These are phyloP conservation scores for Adineta ricciae DNA, from an alignment of 2,888 invertebrate species.

Conservation along the genomic window DNA sequence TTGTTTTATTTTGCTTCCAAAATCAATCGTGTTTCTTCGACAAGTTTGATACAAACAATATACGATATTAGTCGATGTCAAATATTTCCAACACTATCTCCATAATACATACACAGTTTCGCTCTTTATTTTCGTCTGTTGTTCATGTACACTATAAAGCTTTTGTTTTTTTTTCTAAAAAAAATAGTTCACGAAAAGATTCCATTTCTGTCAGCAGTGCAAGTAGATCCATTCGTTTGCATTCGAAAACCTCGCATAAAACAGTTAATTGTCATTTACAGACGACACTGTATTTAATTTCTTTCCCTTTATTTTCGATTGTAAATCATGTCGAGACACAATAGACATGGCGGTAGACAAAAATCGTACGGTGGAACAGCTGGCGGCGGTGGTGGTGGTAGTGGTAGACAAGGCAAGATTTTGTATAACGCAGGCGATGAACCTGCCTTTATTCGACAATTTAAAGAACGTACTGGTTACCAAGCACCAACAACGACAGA, in stretches of 20 bases:
- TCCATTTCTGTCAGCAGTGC: not conserved
- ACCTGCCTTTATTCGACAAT: constrained; percentile 4
- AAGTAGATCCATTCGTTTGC: not conserved
- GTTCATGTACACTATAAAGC: not conserved
- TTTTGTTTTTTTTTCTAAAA: not conserved
- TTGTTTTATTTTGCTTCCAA: not conserved
- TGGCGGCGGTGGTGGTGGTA: not conserved
- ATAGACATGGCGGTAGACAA: not conserved
- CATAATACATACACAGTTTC: not conserved
- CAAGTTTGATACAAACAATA: not conserved
- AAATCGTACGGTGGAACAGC: not conserved
- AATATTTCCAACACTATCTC: not conserved
- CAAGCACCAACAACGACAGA: not conserved
- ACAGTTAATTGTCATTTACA: no score
- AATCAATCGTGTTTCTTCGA: no score
- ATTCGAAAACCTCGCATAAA: no score
- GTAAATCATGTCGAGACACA: not conserved
- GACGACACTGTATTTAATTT: no score
- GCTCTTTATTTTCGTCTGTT: not conserved
- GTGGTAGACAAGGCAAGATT: not conserved
- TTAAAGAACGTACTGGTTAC: constrained; percentile 17
- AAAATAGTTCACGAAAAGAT: not conserved
- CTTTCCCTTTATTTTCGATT: not conserved
- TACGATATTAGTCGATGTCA: not conserved
- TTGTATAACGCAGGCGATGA: not conserved